Evolutionary conservation across 2,113 vertebrate species (phyloP).

Genomic region (Phrynosoma blainvillii): DNA sequence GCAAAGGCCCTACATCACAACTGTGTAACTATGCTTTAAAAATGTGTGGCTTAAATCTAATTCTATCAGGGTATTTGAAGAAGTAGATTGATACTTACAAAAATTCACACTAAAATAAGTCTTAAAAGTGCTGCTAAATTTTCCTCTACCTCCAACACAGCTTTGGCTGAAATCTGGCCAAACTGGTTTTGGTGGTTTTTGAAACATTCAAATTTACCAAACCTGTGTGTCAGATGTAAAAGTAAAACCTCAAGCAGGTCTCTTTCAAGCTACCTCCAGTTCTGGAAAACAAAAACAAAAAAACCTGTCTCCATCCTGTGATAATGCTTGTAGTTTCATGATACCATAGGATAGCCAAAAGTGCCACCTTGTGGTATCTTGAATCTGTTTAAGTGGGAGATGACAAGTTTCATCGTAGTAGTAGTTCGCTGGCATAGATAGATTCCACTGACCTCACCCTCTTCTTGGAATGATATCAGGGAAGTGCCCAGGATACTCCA

Average conservation of each 20-base stretch:
- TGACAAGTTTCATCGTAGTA: background rate
- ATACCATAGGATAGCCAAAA: background rate
- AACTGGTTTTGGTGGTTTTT: background rate
- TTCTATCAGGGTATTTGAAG: too few relatives aligned
- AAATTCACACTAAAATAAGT: too few relatives aligned
- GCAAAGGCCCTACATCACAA: too few relatives aligned
- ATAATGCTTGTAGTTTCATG: background rate
- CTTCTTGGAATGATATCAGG: background rate
- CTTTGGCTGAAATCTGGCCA: background rate
- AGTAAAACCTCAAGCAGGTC: background rate
- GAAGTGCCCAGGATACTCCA: background rate
- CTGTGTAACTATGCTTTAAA: too few relatives aligned
- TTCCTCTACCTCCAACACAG: too few relatives aligned
- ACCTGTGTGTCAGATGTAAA: background rate
- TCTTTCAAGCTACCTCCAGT: background rate
- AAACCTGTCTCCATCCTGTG: background rate
- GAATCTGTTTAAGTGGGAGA: background rate
- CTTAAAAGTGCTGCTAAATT: too few relatives aligned
- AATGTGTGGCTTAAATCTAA: too few relatives aligned
- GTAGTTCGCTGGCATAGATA: background rate
- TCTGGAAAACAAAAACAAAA: too few relatives aligned
- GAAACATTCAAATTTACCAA: background rate
- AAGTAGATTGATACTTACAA: too few relatives aligned
- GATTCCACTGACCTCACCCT: background rate
- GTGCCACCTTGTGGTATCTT: background rate